phyloP scores from a whole-genome alignment of 2,888 invertebrate genomes.

The Sesamia inferens region DNA sequence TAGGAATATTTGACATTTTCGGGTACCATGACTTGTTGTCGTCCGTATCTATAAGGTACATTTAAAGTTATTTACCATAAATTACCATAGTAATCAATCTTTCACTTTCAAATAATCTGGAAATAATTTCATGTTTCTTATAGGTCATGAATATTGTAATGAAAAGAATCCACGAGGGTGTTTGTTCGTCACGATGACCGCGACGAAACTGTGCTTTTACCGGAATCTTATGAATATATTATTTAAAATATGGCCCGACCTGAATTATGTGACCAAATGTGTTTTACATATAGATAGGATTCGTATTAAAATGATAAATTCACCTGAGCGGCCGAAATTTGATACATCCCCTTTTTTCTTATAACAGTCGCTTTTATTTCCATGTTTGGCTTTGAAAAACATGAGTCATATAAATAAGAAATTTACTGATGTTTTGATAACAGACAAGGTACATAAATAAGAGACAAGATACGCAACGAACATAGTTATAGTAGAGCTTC shows the following conservation, averaged over 20 bases:
- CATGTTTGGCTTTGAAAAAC: slow-evolving; percentile 23
- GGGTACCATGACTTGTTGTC: too few relatives aligned
- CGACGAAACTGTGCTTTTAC: slow-evolving; percentile 72
- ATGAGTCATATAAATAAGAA: slow-evolving; percentile 16
- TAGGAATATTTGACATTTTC: too few relatives aligned
- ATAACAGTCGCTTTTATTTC: slow-evolving; percentile 12
- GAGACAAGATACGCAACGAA: neutral
- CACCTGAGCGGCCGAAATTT: slow-evolving; percentile 33
- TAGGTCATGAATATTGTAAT: slow-evolving; percentile 78
- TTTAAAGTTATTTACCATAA: slow-evolving; percentile 10
- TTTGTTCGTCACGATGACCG: slow-evolving; percentile 77
- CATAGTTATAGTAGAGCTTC: neutral
- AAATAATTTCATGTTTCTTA: slow-evolving; percentile 63
- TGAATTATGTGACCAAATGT: slow-evolving; percentile 70
- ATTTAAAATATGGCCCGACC: slow-evolving; percentile 73
- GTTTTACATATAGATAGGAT: slow-evolving; percentile 61
- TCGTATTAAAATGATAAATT: slow-evolving; percentile 47
- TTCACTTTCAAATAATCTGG: slow-evolving; percentile 35
- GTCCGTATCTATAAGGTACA: neutral
- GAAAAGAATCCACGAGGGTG: slow-evolving; percentile 69
- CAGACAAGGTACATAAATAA: neutral
- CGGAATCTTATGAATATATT: slow-evolving; percentile 82
- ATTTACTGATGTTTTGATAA: neutral
- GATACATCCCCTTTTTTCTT: slow-evolving; percentile 21
- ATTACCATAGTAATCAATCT: slow-evolving; percentile 47